phyloP scores from a whole-genome alignment of 2,888 invertebrate species.

The Heteromurus nitidus region DNA sequence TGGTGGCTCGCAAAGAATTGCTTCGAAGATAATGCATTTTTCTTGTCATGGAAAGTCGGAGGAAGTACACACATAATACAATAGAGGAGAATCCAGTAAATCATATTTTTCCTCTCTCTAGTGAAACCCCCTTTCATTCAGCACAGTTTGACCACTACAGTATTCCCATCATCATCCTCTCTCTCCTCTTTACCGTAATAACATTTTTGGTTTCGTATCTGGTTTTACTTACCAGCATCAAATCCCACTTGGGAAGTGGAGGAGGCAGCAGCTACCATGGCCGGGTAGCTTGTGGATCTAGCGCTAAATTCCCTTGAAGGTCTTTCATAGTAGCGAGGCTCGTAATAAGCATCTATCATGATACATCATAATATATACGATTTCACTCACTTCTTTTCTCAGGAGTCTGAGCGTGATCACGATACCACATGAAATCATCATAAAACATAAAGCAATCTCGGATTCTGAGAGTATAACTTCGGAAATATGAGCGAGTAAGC shows the following conservation, averaged over 20 bases:
- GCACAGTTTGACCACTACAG: constrained; percentile 30
- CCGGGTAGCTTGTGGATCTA: constrained; percentile 65
- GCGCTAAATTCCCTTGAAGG: constrained; percentile 66
- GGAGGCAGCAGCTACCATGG: constrained; percentile 54
- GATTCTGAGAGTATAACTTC: too few species aligned
- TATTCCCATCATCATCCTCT: neutral
- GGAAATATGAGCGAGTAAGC: neutral
- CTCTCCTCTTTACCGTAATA: constrained; percentile 1
- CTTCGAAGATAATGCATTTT: constrained; percentile 55
- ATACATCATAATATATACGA: neutral
- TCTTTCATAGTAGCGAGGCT: constrained; percentile 61
- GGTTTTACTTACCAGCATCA: constrained; percentile 63
- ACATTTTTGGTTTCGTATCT: constrained; percentile 39
- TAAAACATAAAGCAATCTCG: constrained; percentile 22
- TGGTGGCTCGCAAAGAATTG: too few species aligned
- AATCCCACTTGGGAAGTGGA: constrained; percentile 66
- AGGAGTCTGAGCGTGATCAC: neutral
- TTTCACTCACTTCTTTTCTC: neutral
- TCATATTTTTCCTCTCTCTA: constrained; percentile 11
- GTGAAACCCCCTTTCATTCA: constrained; percentile 16
- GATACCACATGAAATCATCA: neutral
- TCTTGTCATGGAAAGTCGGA: constrained; percentile 44
- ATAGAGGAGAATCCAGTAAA: neutral
- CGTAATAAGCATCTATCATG: constrained; percentile 46
- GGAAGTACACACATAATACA: neutral